Evolutionary conservation across 2,113 vertebrate species (phyloP), one percentile per base, ranked within the genome.

Genomic region (Stigmatopora argus): DNA sequence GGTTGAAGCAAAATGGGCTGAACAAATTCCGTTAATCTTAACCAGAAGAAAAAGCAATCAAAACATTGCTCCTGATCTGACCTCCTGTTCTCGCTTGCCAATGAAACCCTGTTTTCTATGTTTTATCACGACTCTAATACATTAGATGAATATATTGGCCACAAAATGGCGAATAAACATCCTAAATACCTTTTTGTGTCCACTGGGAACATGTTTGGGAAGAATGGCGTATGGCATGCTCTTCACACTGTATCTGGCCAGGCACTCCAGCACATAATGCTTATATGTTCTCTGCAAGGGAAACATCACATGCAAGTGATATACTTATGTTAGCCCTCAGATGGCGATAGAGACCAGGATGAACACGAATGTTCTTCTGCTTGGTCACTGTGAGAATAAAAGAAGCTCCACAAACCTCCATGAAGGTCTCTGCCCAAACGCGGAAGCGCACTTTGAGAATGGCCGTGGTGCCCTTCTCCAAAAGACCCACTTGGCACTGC

Each of bases 191-290:
- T 93, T 92, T 76, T 92, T 92, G 47, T 82, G 73, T 69, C 91
- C 91, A 21, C 69, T 87, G 59, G 93, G 90, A 19, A 74, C 69
- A 8, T 89, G 68, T 58, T 46, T 90, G 52, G 94, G 94, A 14
- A 78, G 79, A 76, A 96, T 94, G 38, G 84, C 84, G 52, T 96
- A 97, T 0, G 95, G 95, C 91, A 95, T 93, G 73, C 88, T 90
- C 69, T 88, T 74, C 47, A 94, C 93, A 12, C 84, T 88, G 77
- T 90, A 97, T 41, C 77, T 78, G 13, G 92, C 93, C 53, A 92
- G 75, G 34, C 95, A 97, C 71, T 94, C 93, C 57, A 97, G 81
- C 63, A 89, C 84, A 45, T 90, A 91, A 0, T 87, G 87, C 67
- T 93, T 92, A 64, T 92, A 91, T 2, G 90, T 48, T 35, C 78